These are phyloP conservation scores for Brachynemurus nebulosus DNA, from an alignment of 2,888 invertebrate genomes.

Conservation along the genomic window DNA sequence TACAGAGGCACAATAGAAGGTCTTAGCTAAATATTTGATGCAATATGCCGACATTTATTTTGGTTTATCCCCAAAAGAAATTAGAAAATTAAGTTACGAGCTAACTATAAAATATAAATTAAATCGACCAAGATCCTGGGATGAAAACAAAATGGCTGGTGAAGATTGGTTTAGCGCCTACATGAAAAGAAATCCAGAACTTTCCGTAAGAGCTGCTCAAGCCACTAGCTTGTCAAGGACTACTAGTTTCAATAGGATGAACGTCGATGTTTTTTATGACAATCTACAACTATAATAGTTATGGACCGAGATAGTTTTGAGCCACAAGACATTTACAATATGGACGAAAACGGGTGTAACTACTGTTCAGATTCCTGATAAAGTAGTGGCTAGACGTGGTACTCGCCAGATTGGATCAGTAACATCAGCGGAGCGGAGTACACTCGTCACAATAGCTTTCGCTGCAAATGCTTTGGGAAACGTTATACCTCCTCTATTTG, in stretches of 20 bases:
- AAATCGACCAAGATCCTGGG: too few relatives aligned
- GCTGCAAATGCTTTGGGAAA: not conserved
- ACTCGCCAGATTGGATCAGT: constrained; percentile 15
- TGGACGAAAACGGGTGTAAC: constrained; percentile 17
- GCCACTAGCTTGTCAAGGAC: constrained; percentile 14
- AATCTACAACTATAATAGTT: constrained; percentile 5
- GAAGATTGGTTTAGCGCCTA: constrained; percentile 9
- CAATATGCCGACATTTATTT: too few relatives aligned
- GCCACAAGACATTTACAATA: constrained; percentile 15
- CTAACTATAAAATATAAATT: too few relatives aligned
- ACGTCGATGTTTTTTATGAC: not conserved
- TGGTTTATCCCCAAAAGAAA: too few relatives aligned
- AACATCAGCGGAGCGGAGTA: constrained; percentile 23
- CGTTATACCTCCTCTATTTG: constrained; percentile 18
- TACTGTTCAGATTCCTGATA: constrained; percentile 16
- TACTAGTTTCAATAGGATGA: constrained; percentile 7
- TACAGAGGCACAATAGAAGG: too few relatives aligned
- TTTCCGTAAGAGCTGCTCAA: constrained; percentile 14
- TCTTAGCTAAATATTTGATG: too few relatives aligned
- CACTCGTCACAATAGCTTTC: too few relatives aligned
- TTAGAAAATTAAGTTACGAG: too few relatives aligned
- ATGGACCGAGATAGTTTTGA: constrained; percentile 10
- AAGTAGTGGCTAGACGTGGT: constrained; percentile 2
- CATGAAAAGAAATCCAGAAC: constrained; percentile 14
- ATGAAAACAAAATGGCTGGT: too few relatives aligned